Base-by-base conservation (phyloP, 2,888 invertebrate species). In the Sepiola atlantica region DNA sequence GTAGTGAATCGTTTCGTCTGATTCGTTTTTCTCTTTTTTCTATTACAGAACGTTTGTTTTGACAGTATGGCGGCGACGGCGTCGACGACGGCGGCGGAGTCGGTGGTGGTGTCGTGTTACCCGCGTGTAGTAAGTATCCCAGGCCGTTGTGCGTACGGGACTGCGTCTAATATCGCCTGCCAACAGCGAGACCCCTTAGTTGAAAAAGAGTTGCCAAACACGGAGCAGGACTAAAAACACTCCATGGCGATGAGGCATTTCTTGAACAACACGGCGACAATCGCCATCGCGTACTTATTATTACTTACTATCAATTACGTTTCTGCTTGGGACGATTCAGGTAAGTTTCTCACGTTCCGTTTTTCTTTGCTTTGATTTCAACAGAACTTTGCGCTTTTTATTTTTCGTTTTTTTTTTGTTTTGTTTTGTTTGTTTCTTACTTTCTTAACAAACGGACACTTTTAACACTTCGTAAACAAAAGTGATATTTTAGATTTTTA, bases 41-140 rank as follows among this genome's bases (percentile, higher is more conserved):
- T 77, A 77, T 77, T 77, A 77, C 77, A 77, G 77, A 77, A 77
- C n/a, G n/a, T 77, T 77, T 77, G 77, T 77, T 77, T 77, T 77
- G 77, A 77, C 77, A 77, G 77, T n/a, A 77, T 77, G 77, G 77
- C n/a, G n/a, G 45, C 45, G 45, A 45, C 45, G 45, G 45, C 8
- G 8, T 45, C 45, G 45, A 8, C 45, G 8, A 8, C 45, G 45
- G 45, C 45, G 45, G 45, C 8, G 45, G 45, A 2, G 45, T 2
- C 8, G 45, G 45, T 45, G 45, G 16, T 77, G 77, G 77, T 77
- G 14, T 77, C 77, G n/a, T n/a, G 77, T 77, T 77, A 77, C 77
- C 32, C n/a, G 1, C 32, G 77, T 77, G 77, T n/a, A n/a, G 77
- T 77, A 77, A 32, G 77, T 77, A 77, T 77, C 77, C 77, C 77